Conservation (phyloP, 35 echinoderm and acorn worm species). For the Nesometra sesokonis region DNA sequence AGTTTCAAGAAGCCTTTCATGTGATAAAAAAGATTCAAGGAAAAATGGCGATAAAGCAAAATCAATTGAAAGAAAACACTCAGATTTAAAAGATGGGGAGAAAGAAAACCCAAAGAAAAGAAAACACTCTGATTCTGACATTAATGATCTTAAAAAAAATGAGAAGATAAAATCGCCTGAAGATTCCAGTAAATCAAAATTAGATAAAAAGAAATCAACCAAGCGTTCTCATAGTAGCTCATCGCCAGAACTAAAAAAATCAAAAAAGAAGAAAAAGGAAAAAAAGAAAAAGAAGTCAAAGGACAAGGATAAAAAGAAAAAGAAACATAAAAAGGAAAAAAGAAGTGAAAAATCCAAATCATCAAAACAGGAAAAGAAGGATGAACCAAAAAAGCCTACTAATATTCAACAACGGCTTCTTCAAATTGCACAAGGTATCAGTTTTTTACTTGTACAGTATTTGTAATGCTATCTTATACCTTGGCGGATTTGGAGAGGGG, state of each 20-base stretch:
- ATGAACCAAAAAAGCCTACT: neutral
- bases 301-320: neutral
- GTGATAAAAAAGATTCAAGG: neutral
- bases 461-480: too few relatives aligned
- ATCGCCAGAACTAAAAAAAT: neutral
- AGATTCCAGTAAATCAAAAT: neutral
- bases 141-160: neutral
- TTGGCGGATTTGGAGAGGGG: too few relatives aligned
- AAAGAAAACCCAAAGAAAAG: neutral
- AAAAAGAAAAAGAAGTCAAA: neutral
- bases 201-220: neutral
- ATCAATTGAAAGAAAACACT: neutral
- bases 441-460: too few relatives aligned
- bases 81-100: neutral
- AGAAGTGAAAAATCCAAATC: neutral
- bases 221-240: neutral
- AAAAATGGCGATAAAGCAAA: neutral
- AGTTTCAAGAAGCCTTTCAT: neutral
- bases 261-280: neutral
- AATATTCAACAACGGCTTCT: neutral
- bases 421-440: too few relatives aligned
- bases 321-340: neutral
- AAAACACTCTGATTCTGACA: neutral
- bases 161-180: neutral
- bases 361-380: neutral